Percentiles rank a stretch among this genome's conserved stretches.
phyloP scores from a whole-genome alignment of 2,888 invertebrate genomes.

The Enoplolaimus lenunculus region DNA sequence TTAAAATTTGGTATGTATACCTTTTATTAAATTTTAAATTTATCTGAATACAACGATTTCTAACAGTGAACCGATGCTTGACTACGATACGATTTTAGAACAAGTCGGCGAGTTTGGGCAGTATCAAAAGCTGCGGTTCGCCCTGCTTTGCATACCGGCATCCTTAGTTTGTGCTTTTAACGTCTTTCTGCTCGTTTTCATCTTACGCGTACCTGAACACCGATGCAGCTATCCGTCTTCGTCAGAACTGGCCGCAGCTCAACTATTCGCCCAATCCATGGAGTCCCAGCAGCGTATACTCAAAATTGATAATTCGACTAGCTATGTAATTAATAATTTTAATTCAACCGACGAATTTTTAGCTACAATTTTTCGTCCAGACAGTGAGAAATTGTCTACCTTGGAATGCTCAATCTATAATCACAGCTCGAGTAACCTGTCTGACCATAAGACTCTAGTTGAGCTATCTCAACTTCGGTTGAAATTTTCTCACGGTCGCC shows the following conservation, averaged over 20 bases:
- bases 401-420: not conserved
- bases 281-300: too few species aligned
- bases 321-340: too few species aligned
- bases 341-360: too few species aligned
- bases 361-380: not conserved
- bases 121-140: constrained; percentile 32
- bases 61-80: constrained; percentile 10
- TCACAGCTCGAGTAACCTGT: not conserved
- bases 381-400: not conserved
- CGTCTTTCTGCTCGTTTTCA: constrained; percentile 30
- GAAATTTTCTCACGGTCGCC: not conserved
- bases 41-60: too few species aligned
- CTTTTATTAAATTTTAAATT: too few species aligned
- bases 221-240: constrained; percentile 56
- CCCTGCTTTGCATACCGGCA: constrained; percentile 33
- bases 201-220: constrained; percentile 55
- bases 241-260: not conserved
- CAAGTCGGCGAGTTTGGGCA: constrained; percentile 32
- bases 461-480: not conserved
- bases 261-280: not conserved
- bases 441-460: not conserved
- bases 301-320: too few species aligned
- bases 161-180: constrained; percentile 31
- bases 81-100: constrained; percentile 23
- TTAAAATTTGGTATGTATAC: too few species aligned